These are phyloP conservation scores for Anser brachyrhynchus DNA, from an alignment of 2,113 vertebrate genomes.

Conservation along the genomic window DNA sequence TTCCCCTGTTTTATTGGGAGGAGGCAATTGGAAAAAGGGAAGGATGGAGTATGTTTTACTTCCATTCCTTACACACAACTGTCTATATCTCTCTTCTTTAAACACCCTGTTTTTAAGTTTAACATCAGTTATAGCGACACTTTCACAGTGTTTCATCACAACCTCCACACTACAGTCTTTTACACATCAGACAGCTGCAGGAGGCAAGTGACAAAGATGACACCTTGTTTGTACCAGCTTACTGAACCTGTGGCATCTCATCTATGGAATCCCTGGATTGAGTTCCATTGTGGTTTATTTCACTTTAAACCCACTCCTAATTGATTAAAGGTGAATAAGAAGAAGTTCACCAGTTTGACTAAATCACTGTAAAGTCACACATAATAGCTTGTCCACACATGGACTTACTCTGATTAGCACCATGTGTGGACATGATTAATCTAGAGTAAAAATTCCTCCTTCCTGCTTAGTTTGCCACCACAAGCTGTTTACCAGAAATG, in stretches of 20 bases:
- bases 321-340: neutral
- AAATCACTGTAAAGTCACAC: constrained; percentile 3
- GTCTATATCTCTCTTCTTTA: neutral
- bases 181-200: neutral
- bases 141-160: neutral
- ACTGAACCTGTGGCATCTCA: neutral
- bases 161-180: neutral
- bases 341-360: neutral
- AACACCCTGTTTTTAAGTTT: neutral
- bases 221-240: neutral
- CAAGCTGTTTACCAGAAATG: constrained; percentile 26
- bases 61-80: neutral
- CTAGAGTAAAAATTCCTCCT: neutral
- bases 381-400: constrained; percentile 18
- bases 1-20: neutral
- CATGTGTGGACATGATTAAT: constrained; percentile 35
- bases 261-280: neutral
- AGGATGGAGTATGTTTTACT: neutral
- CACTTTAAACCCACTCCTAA: neutral
- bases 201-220: neutral
- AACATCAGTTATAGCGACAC: neutral
- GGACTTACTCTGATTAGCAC: constrained; percentile 44
- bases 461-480: neutral
- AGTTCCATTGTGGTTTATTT: neutral
- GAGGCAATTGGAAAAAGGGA: neutral